phyloP scores from a whole-genome alignment of 2,888 invertebrate species.

The Cantharis rufa region DNA sequence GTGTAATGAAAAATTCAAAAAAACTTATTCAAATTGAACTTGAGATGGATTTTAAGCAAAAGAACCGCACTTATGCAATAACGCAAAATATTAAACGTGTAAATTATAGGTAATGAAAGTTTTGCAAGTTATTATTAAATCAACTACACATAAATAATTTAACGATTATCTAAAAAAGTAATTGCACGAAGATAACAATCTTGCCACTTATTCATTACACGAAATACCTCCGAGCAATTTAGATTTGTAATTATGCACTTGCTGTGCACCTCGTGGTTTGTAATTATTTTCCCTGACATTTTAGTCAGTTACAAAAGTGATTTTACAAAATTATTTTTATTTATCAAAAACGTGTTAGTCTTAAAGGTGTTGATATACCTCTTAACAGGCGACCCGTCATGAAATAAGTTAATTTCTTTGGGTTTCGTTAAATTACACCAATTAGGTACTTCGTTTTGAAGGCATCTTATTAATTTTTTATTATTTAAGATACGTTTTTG shows the following conservation, averaged over 20 bases:
- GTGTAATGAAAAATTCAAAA: neutral
- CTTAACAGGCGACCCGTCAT: neutral
- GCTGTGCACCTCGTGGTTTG: neutral
- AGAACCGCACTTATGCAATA: neutral
- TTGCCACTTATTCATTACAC: neutral
- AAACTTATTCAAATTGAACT: neutral
- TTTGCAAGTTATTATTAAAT: neutral
- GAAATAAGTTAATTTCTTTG: too few relatives aligned
- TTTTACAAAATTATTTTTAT: constrained; percentile 4
- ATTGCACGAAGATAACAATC: neutral
- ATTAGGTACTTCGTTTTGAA: neutral
- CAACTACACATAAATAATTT: neutral
- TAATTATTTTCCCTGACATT: constrained; percentile 8
- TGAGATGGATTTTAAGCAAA: neutral
- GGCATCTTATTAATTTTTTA: neutral
- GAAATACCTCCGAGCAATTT: constrained; percentile 3
- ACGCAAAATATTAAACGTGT: neutral
- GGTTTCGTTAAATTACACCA: neutral
- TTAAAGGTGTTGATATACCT: constrained; percentile 6
- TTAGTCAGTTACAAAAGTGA: constrained; percentile 2
- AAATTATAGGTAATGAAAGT: neutral
- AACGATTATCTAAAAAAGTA: neutral
- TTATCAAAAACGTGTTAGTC: constrained; percentile 1
- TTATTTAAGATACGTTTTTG: neutral
- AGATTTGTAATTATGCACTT: neutral